Conservation (phyloP, 2,888 invertebrate genomes). For the Heliothis peltigera region DNA sequence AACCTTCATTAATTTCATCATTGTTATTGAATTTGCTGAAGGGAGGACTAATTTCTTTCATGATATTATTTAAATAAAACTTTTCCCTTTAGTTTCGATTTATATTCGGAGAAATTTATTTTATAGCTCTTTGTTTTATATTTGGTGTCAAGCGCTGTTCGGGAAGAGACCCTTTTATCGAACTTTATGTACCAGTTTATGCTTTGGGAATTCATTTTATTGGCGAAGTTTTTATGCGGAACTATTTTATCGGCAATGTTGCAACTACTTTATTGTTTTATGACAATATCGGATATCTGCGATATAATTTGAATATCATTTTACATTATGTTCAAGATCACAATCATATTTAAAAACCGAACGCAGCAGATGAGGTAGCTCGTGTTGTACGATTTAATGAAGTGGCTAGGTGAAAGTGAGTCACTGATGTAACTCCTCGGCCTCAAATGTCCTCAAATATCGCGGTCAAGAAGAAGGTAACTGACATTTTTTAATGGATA, state of each 20-base stretch:
- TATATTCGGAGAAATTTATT: conserved; percentile 16
- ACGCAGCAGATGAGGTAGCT: background rate
- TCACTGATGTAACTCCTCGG: conserved; percentile 33
- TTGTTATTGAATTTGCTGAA: conserved; percentile 19
- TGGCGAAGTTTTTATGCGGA: conserved; percentile 43
- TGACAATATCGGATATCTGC: conserved; percentile 13
- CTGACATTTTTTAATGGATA: background rate
- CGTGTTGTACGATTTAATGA: conserved; percentile 27
- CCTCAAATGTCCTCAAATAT: conserved; percentile 29
- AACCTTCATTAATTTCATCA: conserved; percentile 20
- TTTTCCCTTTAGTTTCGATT: conserved; percentile 13
- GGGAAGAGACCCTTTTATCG: conserved; percentile 11
- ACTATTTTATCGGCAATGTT: conserved; percentile 29
- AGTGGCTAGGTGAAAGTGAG: conserved; percentile 45
- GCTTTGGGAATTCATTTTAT: conserved; percentile 43
- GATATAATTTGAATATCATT: too few species aligned
- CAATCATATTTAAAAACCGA: too few species aligned
- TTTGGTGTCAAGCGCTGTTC: conserved; percentile 25
- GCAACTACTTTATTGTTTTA: conserved; percentile 35
- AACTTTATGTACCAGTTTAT: conserved; percentile 39
- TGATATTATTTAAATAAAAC: conserved; percentile 22
- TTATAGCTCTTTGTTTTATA: conserved; percentile 32
- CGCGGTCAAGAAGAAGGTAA: conserved; percentile 16
- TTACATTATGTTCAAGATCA: too few species aligned
- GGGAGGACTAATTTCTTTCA: conserved; percentile 15